Conservation (phyloP, 2,888 invertebrate genomes). For the Taphrorychus bicolor region DNA sequence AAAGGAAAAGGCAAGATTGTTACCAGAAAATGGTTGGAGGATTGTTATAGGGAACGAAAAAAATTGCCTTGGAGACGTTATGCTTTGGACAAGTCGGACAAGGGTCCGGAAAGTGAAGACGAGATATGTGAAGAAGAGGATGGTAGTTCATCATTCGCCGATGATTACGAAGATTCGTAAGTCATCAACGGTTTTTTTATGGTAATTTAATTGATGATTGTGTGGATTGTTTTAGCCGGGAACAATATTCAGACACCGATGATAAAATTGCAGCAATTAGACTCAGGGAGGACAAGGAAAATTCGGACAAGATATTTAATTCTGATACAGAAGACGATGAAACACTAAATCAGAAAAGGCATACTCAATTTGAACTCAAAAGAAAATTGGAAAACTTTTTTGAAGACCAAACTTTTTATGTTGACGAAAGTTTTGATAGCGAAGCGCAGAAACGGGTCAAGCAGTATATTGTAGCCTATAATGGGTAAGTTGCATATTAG, state of each 20-base stretch:
- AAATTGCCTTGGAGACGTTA: constrained; percentile 68
- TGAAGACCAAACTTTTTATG: constrained; percentile 61
- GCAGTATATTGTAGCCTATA: constrained; percentile 69
- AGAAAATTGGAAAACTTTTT: constrained; percentile 61
- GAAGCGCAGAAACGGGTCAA: constrained; percentile 53
- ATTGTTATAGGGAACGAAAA: constrained; percentile 67
- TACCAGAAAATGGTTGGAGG: constrained; percentile 76
- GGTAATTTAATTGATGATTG: background rate
- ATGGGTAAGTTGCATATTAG: constrained; percentile 59
- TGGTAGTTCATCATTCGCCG: too few species aligned
- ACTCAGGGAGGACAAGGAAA: constrained; percentile 33
- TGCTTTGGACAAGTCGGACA: constrained; percentile 64
- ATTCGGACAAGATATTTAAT: constrained; percentile 21
- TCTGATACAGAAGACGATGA: constrained; percentile 33
- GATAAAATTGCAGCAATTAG: constrained; percentile 55
- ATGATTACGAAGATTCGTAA: background rate
- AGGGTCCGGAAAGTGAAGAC: constrained; percentile 63
- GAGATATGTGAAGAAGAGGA: constrained; percentile 61
- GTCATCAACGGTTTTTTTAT: too few species aligned
- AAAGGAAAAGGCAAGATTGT: constrained; percentile 71
- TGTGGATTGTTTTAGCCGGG: constrained; percentile 34
- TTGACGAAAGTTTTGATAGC: constrained; percentile 58
- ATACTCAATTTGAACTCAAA: constrained; percentile 21
- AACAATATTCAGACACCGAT: constrained; percentile 65
- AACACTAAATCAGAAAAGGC: background rate